Evolutionary conservation across 2,113 vertebrate genomes (phyloP).

Genomic region (Cyanocitta stelleri): DNA sequence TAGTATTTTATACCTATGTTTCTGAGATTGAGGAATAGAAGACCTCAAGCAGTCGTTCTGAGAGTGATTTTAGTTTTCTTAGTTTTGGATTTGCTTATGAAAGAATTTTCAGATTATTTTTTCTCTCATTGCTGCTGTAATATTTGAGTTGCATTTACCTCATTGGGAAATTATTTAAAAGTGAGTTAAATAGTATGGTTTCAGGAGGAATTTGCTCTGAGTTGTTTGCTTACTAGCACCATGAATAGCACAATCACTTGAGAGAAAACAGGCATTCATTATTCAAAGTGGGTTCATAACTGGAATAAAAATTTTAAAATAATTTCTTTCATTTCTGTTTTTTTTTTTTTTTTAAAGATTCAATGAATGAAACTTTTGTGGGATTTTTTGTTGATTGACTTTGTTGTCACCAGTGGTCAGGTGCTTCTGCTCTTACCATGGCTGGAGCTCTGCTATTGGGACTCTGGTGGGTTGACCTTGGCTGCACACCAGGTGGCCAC

Average conservation of each 20-base stretch:
- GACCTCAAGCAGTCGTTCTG: background rate
- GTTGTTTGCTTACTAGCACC: background rate
- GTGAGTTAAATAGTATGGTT: background rate
- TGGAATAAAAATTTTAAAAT: background rate
- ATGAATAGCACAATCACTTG: background rate
- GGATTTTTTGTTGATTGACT: background rate
- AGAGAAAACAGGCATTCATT: background rate
- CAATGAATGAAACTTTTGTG: background rate
- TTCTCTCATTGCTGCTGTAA: background rate
- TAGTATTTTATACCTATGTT: background rate
- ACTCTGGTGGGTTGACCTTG: background rate
- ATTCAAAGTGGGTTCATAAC: background rate
- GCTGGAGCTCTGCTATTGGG: background rate
- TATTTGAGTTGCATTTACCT: background rate
- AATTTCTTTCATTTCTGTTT: background rate
- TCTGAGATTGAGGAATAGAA: background rate
- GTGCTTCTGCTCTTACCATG: background rate
- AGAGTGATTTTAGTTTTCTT: background rate
- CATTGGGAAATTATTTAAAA: background rate
- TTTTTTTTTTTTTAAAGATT: background rate
- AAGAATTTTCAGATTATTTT: background rate
- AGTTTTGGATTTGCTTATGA: background rate
- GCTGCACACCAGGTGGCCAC: background rate
- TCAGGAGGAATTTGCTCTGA: background rate
- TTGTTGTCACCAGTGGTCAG: background rate